Percentiles rank a stretch among this genome's conserved stretches.
phyloP scores from a whole-genome alignment of 2,797 vertebrate genomes.

The Poeciliopsis turneri region DNA sequence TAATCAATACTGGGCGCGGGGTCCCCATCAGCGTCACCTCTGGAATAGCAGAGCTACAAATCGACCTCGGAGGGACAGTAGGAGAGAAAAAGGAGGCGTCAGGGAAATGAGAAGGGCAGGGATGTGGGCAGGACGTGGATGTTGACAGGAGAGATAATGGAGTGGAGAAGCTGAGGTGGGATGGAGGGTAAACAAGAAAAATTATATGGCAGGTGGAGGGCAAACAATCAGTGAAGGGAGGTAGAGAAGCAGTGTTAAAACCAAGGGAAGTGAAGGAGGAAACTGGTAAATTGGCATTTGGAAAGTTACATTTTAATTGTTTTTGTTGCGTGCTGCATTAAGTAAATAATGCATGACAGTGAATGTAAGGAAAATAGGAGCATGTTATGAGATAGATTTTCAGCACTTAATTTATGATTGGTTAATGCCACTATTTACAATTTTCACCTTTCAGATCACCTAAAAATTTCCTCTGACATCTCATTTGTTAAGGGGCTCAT shows the following conservation, averaged over 20 bases:
- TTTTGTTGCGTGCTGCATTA: constrained; percentile 11
- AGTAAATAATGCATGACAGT: constrained; percentile 14
- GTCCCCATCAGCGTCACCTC: constrained; percentile 52
- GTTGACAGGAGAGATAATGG: constrained; percentile 52
- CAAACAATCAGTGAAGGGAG: constrained; percentile 40
- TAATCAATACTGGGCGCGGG: constrained; percentile 57
- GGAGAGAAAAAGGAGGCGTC: constrained; percentile 32
- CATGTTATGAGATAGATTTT: not conserved
- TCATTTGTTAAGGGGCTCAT: not conserved
- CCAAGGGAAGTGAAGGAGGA: constrained; percentile 9
- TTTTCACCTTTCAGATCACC: not conserved
- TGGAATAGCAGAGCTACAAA: constrained; percentile 41
- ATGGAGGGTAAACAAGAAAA: constrained; percentile 60
- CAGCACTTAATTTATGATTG: not conserved
- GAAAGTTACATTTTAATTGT: constrained; percentile 2
- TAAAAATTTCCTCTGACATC: not conserved
- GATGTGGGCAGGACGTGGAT: constrained; percentile 48
- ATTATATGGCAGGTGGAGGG: constrained; percentile 40
- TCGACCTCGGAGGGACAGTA: constrained; percentile 38
- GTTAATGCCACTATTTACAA: not conserved
- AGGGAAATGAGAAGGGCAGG: constrained; percentile 51
- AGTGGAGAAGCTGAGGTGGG: constrained; percentile 32
- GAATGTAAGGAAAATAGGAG: constrained; percentile 12
- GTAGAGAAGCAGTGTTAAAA: constrained; percentile 9
- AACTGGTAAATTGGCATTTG: not conserved